Percentiles rank a stretch among this genome's conserved stretches.
These are phyloP conservation scores for Branchipolynoe longqiensis DNA, from an alignment of 2,888 invertebrate genomes.

Conservation along the genomic window DNA sequence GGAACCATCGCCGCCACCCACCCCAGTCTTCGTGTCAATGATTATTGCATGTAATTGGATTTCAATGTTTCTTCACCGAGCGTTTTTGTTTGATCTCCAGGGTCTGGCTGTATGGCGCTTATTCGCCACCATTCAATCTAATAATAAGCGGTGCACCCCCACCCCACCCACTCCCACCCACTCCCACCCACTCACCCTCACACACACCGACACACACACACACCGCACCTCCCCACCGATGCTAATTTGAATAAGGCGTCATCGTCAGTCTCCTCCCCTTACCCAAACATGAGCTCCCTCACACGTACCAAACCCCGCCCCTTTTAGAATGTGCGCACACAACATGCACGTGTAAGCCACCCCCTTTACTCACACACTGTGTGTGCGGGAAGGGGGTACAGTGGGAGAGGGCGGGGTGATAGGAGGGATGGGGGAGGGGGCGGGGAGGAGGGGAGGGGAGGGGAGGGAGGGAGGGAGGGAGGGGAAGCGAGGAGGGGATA, in stretches of 20 bases:
- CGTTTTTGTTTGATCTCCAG: constrained; percentile 57
- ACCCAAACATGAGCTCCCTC: not conserved
- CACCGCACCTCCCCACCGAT: not conserved
- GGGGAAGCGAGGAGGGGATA: no score
- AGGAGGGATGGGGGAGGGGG: no score
- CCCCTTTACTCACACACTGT: not conserved
- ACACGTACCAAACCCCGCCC: not conserved
- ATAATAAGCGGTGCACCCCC: no score
- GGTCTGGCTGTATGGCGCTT: constrained; percentile 44
- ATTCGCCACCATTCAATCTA: constrained; percentile 50
- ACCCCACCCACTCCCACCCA: no score
- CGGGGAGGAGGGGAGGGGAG: no score
- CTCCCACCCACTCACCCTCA: no score
- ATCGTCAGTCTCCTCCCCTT: not conserved
- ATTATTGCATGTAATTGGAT: constrained; percentile 56
- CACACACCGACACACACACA: no score
- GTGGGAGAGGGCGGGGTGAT: no score
- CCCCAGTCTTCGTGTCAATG: constrained; percentile 45
- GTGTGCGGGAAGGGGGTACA: no score
- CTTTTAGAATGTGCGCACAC: no score
- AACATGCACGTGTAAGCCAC: not conserved
- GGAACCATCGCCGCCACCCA: not conserved
- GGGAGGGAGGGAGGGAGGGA: no score
- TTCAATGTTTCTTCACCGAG: constrained; percentile 54
- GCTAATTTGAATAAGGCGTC: constrained; percentile 54